Evolutionary conservation across 2,113 vertebrate species (phyloP).

Genomic region (Saccopteryx bilineata): DNA sequence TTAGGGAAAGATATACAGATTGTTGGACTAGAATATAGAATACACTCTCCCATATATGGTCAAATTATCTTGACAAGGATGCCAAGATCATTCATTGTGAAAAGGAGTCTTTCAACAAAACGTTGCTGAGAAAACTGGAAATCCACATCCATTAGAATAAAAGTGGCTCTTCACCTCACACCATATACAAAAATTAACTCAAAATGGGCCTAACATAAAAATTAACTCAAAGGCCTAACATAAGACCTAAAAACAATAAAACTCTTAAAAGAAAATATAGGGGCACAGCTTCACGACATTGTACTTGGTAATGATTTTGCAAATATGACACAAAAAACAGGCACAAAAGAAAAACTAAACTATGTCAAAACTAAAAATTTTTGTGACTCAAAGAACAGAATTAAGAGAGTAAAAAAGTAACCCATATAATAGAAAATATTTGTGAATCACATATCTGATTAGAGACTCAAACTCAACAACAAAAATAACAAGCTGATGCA

Average conservation of each 20-base stretch:
- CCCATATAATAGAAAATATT: neutral
- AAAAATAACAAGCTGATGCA: neutral
- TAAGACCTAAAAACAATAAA: slow-evolving; percentile 48
- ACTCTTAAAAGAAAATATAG: neutral
- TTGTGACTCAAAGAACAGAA: neutral
- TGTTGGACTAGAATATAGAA: neutral
- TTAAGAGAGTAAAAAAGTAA: neutral
- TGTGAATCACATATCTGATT: neutral
- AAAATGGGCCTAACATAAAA: neutral
- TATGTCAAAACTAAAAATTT: slow-evolving; percentile 19
- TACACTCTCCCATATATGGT: neutral
- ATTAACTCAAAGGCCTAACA: neutral
- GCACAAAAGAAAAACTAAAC: neutral
- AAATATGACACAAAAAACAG: neutral
- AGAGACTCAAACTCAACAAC: neutral
- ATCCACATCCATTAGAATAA: neutral
- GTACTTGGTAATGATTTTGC: slow-evolving; percentile 6
- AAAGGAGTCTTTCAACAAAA: slow-evolving; percentile 34
- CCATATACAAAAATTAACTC: slow-evolving; percentile 11
- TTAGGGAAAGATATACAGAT: neutral
- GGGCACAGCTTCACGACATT: neutral
- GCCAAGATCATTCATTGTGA: neutral
- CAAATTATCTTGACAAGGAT: neutral
- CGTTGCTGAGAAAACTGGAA: neutral
- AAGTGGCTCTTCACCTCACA: neutral